Percentiles rank a stretch among this genome's conserved stretches.
These are phyloP conservation scores for Venturia canescens DNA, from an alignment of 1,140 invertebrate genomes.

Conservation along the genomic window DNA sequence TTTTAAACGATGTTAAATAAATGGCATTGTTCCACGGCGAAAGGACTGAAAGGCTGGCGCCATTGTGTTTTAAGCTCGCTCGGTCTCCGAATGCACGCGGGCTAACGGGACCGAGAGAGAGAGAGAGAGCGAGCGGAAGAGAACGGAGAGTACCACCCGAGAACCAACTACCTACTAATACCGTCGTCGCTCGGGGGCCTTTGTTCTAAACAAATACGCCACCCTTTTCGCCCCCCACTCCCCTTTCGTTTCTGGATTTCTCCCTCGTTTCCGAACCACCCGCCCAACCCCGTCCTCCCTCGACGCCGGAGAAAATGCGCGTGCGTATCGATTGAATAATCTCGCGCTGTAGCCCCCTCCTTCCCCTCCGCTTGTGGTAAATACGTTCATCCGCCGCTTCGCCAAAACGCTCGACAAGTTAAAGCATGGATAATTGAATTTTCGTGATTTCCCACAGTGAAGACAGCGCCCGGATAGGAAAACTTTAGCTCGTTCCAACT, in stretches of 20 bases:
- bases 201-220: constrained; percentile 76
- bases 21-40: constrained; percentile 73
- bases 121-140: constrained; percentile 43
- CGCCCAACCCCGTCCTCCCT: constrained; percentile 46
- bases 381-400: background rate
- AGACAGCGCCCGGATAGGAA: background rate
- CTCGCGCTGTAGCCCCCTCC: background rate
- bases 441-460: background rate
- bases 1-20: constrained; percentile 79
- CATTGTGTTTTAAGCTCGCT: constrained; percentile 73
- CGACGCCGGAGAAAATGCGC: constrained; percentile 23
- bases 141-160: constrained; percentile 54
- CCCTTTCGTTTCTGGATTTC: background rate
- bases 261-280: constrained; percentile 8
- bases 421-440: constrained; percentile 23
- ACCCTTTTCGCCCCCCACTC: constrained; percentile 41
- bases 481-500: background rate
- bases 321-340: constrained; percentile 66
- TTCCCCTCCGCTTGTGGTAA: background rate
- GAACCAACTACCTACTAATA: constrained; percentile 68
- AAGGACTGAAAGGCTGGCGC: constrained; percentile 73
- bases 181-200: constrained; percentile 59
- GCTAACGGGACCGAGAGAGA: constrained; percentile 50
- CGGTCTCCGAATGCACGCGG: constrained; percentile 51
- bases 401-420: background rate